Conservation (phyloP, 2,888 invertebrate genomes). For the Cotesia congregata region DNA sequence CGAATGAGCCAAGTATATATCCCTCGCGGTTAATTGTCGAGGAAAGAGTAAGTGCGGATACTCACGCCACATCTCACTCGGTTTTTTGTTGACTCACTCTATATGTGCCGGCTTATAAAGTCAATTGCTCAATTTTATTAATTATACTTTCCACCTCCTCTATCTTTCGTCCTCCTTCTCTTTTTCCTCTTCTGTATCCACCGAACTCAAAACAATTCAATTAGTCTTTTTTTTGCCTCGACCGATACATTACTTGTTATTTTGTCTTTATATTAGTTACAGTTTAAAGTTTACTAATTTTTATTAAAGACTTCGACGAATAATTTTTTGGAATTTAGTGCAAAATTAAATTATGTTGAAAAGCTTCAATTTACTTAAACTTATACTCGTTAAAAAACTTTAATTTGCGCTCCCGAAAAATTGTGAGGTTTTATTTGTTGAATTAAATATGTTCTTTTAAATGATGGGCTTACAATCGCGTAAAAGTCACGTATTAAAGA, state of each 20-base stretch:
- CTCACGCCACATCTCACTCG: conserved; percentile 58
- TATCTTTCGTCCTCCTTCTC: not conserved
- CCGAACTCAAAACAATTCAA: not conserved
- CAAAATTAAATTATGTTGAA: too few species aligned
- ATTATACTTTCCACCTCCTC: conserved; percentile 5
- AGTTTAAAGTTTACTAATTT: too few species aligned
- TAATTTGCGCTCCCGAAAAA: too few species aligned
- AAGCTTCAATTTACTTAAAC: too few species aligned
- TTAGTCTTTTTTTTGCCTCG: not conserved
- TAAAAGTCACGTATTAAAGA: too few species aligned
- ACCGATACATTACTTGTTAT: not conserved
- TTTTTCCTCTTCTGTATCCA: not conserved
- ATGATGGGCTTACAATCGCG: too few species aligned
- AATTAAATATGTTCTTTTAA: too few species aligned
- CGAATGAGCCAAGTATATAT: not conserved
- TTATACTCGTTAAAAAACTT: too few species aligned
- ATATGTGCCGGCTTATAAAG: conserved; percentile 3
- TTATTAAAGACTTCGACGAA: not conserved
- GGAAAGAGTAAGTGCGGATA: conserved; percentile 63
- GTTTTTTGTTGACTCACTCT: conserved; percentile 18
- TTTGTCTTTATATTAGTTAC: not conserved
- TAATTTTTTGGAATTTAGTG: too few species aligned
- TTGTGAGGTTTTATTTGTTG: too few species aligned
- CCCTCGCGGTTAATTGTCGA: conserved; percentile 63
- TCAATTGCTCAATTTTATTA: conserved; percentile 12